Evolutionary conservation across 2,888 invertebrate genomes (phyloP), one percentile per base, ranked within the genome.

Genomic region (Drosophila cognata): DNA sequence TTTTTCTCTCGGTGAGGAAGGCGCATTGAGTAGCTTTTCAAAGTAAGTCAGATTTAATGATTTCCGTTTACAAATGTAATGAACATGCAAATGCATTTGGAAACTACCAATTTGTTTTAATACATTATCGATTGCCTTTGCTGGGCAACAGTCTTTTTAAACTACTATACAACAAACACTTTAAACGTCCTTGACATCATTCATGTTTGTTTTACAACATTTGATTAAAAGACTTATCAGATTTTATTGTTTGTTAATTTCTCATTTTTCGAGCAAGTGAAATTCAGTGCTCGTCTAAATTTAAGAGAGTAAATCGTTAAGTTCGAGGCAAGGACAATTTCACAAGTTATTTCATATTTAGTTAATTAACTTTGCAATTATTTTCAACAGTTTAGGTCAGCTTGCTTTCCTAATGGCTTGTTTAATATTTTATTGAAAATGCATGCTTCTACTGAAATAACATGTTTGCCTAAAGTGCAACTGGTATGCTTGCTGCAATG

Each of bases 21-120:
- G 25, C 25, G 31, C n/a, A 18, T 16, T 51, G 31, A 31, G 25
- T 16, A 51, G 35, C 38, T 21, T 7, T 35, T 33, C 31, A 18
- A 51, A 61, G 11, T 51, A 51, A 43, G 16, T 38, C 11, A 10
- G 38, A 35, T 46, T 55, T 69, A 74, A 55, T 58, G 69, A 50
- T 16, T 71, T 48, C 10, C 29, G 31, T 6, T 52, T 16, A 43
- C 72, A 65, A 55, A 72, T 65, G 18, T 11, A 52, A 31, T 64
- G 6, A 33, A 28, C 21, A 46, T 68, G 38, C 18, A 38, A 18
- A 8, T 38, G 18, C 38, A 8, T 38, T 38, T 38, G 18, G 43
- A 10, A 69, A 35, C 52, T 58, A 58, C 29, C 46, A 68, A 57
- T 58, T 46, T 65, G 13, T 52, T 52, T 13, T 43, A 31, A 53